Evolutionary conservation across 2,113 vertebrate species (phyloP), one percentile per base, ranked within the genome.

Genomic region (Archilochus colubris): DNA sequence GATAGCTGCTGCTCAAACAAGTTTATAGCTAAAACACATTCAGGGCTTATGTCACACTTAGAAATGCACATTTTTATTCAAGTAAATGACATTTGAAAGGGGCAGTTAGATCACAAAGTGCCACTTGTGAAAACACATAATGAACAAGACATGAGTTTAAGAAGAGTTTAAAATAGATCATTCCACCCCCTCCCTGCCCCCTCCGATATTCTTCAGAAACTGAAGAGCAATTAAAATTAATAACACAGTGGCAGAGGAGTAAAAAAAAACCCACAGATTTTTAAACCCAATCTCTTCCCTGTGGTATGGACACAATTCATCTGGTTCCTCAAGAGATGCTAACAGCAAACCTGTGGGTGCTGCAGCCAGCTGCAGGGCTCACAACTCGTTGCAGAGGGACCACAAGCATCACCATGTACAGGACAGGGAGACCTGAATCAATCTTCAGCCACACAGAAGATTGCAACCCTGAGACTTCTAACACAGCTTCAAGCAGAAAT

Each of bases 31-130:
- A 48, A 48, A 48, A 48, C 46, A 48, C 48, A 75, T 63, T 81
- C 79, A 78, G 38, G 50, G 48, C 69, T 81, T 67, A 68, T 68
- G 64, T 64, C 73, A 92, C 31, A 38, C 48, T 75, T 53, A 11
- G 40, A 91, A 92, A 93, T 55, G 48, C 55, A 53, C 23, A 21
- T 31, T 61, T 95, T 90, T 68, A 68, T 90, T 89, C 76, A 86
- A 82, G 50, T 22, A 86, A 93, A 77, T 92, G 86, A 66, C 83
- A 94, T 89, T 93, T 84, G 92, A 44, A 95, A 95, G 53, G 40
- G 53, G 57, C 68, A 92, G 38, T 2, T 86, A 25, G 38, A 86
- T 92, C 2, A 1, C 66, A 51, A 93, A 86, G 50, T 62, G 50
- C 54, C 28, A 50, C 62, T 76, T 61, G 76, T 50, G 92, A 94